Evolutionary conservation across 2,113 vertebrate genomes (phyloP).

Genomic region (Oreocharis arfaki): DNA sequence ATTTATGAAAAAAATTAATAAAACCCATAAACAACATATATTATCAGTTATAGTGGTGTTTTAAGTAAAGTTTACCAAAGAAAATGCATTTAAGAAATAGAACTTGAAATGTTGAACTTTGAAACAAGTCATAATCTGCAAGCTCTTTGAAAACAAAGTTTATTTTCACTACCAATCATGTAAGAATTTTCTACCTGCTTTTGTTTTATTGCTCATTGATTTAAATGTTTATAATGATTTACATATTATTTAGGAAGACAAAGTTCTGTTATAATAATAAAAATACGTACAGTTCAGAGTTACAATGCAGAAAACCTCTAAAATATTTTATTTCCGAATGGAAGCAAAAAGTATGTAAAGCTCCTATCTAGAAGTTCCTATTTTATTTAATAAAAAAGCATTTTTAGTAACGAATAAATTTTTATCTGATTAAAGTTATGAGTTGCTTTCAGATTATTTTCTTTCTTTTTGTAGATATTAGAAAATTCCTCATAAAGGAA

Average conservation of each 20-base stretch:
- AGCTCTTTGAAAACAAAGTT: not conserved
- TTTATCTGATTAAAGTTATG: not conserved
- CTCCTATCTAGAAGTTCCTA: not conserved
- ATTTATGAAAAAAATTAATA: not conserved
- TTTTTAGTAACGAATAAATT: not conserved
- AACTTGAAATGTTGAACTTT: not conserved
- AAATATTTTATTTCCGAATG: not conserved
- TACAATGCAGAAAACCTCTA: not conserved
- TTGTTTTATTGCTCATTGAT: not conserved
- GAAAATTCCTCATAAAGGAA: not conserved
- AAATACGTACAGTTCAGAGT: not conserved
- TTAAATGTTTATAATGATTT: not conserved
- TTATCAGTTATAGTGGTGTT: not conserved
- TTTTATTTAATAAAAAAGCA: not conserved
- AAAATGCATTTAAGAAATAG: not conserved
- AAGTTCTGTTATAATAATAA: not conserved
- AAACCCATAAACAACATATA: not conserved
- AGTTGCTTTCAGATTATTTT: not conserved
- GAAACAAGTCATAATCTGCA: not conserved
- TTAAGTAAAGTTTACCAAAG: not conserved
- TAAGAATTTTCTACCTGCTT: not conserved
- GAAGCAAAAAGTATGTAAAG: not conserved
- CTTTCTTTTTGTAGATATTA: not conserved
- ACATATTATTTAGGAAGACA: not conserved
- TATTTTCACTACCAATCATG: not conserved